A percentile compares a stretch with the other conserved stretches of the same genome.
Evolutionary conservation across 2,888 invertebrate genomes (phyloP).

Genomic region (Tetanocera ferruginea): DNA sequence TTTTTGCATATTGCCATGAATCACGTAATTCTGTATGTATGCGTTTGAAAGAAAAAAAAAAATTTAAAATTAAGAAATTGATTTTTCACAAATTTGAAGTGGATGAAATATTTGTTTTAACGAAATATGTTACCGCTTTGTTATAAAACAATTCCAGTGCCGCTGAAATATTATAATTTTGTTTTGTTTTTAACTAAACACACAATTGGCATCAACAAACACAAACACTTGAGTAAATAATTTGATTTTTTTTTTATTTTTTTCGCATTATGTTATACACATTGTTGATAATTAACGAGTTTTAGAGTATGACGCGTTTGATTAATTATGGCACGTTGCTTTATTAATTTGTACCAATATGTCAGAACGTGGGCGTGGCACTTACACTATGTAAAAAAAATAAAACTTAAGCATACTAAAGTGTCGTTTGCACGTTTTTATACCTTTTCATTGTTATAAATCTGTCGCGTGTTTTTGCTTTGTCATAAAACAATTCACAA

Average conservation of each 20-base stretch:
- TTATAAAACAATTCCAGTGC: no score
- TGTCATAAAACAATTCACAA: background rate
- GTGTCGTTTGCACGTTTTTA: background rate
- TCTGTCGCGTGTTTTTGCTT: background rate
- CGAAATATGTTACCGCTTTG: background rate
- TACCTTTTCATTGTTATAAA: background rate
- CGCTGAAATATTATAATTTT: no score
- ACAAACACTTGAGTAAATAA: background rate
- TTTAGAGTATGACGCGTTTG: background rate
- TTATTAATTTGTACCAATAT: conserved; percentile 11
- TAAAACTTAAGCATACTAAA: background rate
- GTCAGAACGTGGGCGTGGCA: conserved; percentile 34
- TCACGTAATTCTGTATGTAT: conserved; percentile 5
- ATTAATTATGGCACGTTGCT: background rate
- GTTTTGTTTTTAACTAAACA: background rate
- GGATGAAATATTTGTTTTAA: background rate
- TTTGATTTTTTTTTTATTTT: background rate
- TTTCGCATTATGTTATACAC: background rate
- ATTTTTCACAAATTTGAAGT: conserved; percentile 4
- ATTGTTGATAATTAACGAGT: background rate
- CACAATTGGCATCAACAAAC: background rate
- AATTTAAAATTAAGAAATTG: conserved; percentile 2
- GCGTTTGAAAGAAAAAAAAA: background rate
- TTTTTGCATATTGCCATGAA: conserved; percentile 7
- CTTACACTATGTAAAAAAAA: background rate